Evolutionary conservation across 2,888 invertebrate species (phyloP), one percentile per base, ranked within the genome.

Genomic region (Cryptocheilus praepositus): DNA sequence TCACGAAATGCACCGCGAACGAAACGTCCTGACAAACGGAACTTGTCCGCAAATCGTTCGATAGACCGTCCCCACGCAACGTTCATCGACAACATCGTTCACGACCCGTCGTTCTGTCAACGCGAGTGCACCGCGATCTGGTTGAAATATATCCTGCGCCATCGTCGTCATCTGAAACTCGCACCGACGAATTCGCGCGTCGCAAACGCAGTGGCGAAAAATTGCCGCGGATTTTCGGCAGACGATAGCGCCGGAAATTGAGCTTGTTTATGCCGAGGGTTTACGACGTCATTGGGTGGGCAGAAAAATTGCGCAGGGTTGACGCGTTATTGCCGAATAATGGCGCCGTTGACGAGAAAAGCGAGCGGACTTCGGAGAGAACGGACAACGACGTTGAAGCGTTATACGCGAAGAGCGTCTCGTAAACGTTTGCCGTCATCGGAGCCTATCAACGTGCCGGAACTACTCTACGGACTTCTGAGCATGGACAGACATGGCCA

Each of bases 381-480:
- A 49, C 45, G 49, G 4, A 19, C 49, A 1, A 5, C 13, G 3
- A 19, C 3, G 49, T 1, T 1, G 15, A 49, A 15, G 16, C 49
- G 49, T 1, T 15, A 15, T 8, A 5, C 49, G 16, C 49, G 36
- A 36, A 36, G 11, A 36, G 8, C 36, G 36, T 36, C 4, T 36
- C 25, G 25, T 25, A 25, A 11, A 52, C 74, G 57, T 36, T 11
- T 3, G 18, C 64, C 43, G 15, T 8, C 46, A 3, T n/a, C 19
- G 7, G 53, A 46, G n/a, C 46, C 73, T 4, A 22, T 61, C 56
- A 44, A 49, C 36, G 53, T 71, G 16, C 75, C 65, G 16, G 67
- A 73, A 66, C 56, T 77, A 56, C 58, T 77, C 53, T 76, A 66
- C 45, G 60, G 64, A 21, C 58, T 77, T 5, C 59, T 77, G n/a